These are phyloP conservation scores for Meiosimyza platycephala DNA, from an alignment of 2,888 invertebrate species.

Conservation along the genomic window DNA sequence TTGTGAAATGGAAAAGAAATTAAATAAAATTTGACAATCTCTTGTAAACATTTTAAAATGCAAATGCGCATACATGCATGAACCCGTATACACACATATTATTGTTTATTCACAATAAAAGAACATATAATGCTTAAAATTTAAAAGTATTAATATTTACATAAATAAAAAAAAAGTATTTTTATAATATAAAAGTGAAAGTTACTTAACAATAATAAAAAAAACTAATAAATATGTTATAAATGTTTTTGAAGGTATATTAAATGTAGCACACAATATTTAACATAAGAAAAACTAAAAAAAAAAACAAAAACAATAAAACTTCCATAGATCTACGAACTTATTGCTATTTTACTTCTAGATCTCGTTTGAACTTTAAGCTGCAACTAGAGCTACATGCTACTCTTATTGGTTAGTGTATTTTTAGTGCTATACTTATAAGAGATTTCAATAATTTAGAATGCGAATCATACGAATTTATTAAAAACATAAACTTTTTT, in stretches of 20 bases:
- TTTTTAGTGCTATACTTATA: not conserved
- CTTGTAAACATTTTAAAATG: conserved; percentile 35
- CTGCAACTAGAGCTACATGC: not conserved
- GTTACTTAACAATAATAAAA: not conserved
- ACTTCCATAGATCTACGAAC: conserved; percentile 4
- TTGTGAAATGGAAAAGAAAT: conserved; percentile 6
- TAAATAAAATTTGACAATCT: conserved; percentile 20
- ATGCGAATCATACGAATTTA: conserved; percentile 28
- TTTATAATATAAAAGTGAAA: conserved; percentile 17
- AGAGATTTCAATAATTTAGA: not conserved
- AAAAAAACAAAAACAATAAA: conserved; percentile 26
- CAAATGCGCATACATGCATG: not conserved
- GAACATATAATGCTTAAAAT: not conserved
- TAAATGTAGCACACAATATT: conserved; percentile 7
- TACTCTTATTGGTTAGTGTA: not conserved
- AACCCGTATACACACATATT: not conserved
- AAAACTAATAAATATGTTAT: conserved; percentile 9
- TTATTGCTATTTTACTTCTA: not conserved
- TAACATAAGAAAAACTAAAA: not conserved
- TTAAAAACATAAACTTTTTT: not conserved
- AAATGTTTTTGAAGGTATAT: conserved; percentile 9
- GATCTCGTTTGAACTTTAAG: not conserved
- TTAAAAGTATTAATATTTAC: conserved; percentile 15
- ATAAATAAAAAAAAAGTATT: conserved; percentile 14
- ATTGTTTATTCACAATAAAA: conserved; percentile 23